These are phyloP conservation scores for Panzeria rudis DNA, from an alignment of 2,888 invertebrate genomes.

Conservation along the genomic window DNA sequence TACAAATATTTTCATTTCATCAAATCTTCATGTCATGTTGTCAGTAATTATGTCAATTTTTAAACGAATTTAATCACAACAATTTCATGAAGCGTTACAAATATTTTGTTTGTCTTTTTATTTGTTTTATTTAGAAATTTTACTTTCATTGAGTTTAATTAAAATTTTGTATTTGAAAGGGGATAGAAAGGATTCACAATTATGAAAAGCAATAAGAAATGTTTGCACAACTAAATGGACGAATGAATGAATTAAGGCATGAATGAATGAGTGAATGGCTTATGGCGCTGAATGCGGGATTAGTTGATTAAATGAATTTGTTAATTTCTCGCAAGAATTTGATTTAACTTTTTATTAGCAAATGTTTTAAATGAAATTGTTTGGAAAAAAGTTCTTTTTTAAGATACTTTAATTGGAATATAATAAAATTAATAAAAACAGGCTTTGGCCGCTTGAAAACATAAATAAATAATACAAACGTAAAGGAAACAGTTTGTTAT, in stretches of 20 bases:
- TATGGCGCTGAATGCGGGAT: slow-evolving; percentile 1
- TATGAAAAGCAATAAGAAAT: slow-evolving; percentile 8
- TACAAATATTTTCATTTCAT: neutral
- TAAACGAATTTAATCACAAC: slow-evolving; percentile 59
- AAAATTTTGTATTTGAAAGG: slow-evolving; percentile 33
- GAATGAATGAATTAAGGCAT: neutral
- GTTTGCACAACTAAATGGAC: slow-evolving; percentile 11
- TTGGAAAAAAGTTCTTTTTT: neutral
- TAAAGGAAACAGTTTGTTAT: too few relatives aligned
- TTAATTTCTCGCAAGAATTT: slow-evolving; percentile 22
- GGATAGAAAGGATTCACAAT: slow-evolving; percentile 19
- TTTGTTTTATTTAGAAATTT: slow-evolving; percentile 40
- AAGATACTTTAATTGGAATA: neutral
- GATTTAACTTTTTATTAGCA: neutral
- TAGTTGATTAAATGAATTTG: slow-evolving; percentile 35
- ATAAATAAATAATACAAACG: too few relatives aligned
- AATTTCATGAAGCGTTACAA: slow-evolving; percentile 34
- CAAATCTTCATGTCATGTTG: slow-evolving; percentile 56
- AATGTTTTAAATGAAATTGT: neutral
- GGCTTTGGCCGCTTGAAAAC: neutral
- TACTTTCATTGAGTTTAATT: slow-evolving; percentile 51
- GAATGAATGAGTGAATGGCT: neutral
- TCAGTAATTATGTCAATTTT: slow-evolving; percentile 61
- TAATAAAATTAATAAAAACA: too few relatives aligned
- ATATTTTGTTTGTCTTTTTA: slow-evolving; percentile 14